Percentiles rank a stretch among this genome's conserved stretches.
Evolutionary conservation across 1,140 invertebrate genomes (phyloP).

Genomic region (Meloidogyne floridensis): DNA sequence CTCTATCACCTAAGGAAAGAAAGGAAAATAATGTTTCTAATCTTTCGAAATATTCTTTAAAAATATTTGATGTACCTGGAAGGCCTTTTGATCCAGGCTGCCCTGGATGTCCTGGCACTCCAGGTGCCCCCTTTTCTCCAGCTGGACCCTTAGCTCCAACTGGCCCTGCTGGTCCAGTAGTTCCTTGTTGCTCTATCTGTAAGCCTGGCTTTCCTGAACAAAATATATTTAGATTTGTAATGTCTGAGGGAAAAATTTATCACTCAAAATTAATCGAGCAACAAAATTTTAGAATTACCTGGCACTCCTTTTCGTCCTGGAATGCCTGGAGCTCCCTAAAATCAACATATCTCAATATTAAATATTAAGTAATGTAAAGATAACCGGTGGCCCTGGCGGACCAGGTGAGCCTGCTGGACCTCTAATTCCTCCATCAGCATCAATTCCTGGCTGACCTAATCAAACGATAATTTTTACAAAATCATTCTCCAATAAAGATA

Average conservation of each 20-base stretch:
- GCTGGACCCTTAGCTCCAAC: constrained; percentile 12
- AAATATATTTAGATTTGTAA: neutral
- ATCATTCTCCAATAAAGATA: too few relatives aligned
- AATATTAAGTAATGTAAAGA: neutral
- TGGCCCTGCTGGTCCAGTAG: constrained; percentile 14
- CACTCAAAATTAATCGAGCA: neutral
- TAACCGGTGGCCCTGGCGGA: constrained; percentile 25
- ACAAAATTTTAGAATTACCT: neutral
- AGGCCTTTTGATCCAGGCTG: constrained; percentile 22
- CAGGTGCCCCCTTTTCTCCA: constrained; percentile 32
- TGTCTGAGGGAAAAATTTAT: neutral
- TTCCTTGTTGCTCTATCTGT: constrained; percentile 31
- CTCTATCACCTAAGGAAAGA: constrained; percentile 5
- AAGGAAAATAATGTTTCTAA: neutral
- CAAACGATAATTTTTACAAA: neutral
- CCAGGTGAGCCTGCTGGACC: constrained; percentile 22
- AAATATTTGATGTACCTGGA: neutral
- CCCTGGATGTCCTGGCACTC: constrained; percentile 25
- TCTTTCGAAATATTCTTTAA: neutral
- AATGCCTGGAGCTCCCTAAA: constrained; percentile 35
- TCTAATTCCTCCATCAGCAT: constrained; percentile 25
- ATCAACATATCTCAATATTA: neutral
- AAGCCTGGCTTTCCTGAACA: neutral
- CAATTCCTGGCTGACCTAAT: constrained; percentile 17
- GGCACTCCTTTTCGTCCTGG: constrained; percentile 31